Evolutionary conservation across 2,888 invertebrate species (phyloP).

Genomic region (Netelia virgata): DNA sequence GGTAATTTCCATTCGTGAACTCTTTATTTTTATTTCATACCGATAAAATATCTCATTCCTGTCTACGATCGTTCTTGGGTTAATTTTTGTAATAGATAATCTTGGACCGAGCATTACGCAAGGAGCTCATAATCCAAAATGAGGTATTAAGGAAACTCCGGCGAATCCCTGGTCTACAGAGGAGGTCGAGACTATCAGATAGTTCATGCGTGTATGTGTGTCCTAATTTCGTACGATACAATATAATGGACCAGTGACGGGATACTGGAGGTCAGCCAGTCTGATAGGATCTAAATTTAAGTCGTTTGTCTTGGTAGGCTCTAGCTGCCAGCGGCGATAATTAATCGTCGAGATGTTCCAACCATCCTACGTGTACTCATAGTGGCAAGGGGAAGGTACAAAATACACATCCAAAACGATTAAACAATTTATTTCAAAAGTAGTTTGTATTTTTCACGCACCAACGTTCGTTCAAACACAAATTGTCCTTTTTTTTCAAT

Average conservation of each 20-base stretch:
- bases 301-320: constrained; percentile 61
- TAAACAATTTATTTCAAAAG: neutral
- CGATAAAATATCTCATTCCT: too few species aligned
- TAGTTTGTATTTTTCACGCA: too few species aligned
- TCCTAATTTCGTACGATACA: constrained; percentile 41
- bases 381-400: neutral
- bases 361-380: constrained; percentile 31
- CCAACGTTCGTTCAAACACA: neutral
- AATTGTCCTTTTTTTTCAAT: constrained; percentile 10
- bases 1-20: neutral
- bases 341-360: constrained; percentile 47
- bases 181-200: constrained; percentile 7
- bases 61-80: neutral
- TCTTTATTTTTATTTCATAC: neutral
- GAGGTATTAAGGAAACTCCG: neutral
- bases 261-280: constrained; percentile 53
- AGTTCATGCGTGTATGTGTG: constrained; percentile 10
- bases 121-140: neutral
- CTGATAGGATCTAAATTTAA: constrained; percentile 61
- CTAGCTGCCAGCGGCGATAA: constrained; percentile 49
- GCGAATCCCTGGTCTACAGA: constrained; percentile 14
- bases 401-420: neutral
- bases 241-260: constrained; percentile 45
- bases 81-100: too few species aligned
- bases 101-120: too few species aligned